A percentile compares a stretch with the other conserved stretches of the same genome.
Evolutionary conservation across 2,888 invertebrate genomes (phyloP).

Genomic region (Lepidochrysops patricia): DNA sequence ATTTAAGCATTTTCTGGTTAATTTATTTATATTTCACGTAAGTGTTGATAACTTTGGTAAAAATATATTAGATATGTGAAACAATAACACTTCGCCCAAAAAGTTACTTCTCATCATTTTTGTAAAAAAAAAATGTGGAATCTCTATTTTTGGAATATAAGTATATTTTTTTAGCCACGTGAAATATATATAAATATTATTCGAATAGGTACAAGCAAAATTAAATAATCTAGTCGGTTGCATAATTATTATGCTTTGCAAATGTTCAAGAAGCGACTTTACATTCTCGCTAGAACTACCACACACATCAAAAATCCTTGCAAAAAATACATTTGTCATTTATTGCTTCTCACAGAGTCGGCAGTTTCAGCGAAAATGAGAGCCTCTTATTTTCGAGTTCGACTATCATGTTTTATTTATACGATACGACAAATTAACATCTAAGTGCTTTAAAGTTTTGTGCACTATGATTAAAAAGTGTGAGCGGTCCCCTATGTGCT

Average conservation of each 20-base stretch:
- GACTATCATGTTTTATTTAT: neutral
- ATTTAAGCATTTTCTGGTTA: neutral
- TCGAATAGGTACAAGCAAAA: neutral
- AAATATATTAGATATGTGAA: no score
- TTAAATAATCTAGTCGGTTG: neutral
- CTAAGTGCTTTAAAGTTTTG: slow-evolving; percentile 27
- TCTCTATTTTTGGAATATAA: no score
- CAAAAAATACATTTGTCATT: neutral
- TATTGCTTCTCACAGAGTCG: neutral
- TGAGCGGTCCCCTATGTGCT: slow-evolving; percentile 16
- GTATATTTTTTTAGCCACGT: no score
- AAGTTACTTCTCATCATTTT: no score
- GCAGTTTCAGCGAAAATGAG: neutral
- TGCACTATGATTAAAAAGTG: slow-evolving; percentile 28
- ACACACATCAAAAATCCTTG: neutral
- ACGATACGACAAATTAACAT: slow-evolving; percentile 23
- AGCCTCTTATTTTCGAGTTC: neutral
- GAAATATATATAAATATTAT: slow-evolving; percentile 2
- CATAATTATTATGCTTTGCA: neutral
- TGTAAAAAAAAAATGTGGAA: no score
- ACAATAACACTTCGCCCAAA: no score
- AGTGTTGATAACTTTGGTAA: no score
- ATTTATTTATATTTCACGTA: slow-evolving; percentile 1
- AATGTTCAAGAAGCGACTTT: neutral
- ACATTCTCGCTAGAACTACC: neutral